Conservation (phyloP, 37 sponge, comb jelly and placozoan species). For the Halichondria panicea region DNA sequence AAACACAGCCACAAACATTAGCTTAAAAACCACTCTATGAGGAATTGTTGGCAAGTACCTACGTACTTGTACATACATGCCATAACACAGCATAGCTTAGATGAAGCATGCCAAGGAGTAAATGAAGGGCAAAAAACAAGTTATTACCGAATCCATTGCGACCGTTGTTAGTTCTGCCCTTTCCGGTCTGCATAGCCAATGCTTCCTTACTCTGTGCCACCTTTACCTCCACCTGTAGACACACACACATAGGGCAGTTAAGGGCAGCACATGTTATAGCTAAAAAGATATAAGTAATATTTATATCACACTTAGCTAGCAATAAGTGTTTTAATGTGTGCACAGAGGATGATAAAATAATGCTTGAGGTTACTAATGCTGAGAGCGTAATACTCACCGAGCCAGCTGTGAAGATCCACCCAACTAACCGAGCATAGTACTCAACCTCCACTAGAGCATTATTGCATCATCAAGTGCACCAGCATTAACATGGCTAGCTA, state of each 20-base stretch:
- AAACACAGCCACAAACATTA: no score
- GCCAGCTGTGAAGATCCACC: no score
- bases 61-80: neutral
- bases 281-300: neutral
- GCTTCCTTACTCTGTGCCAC: slow-evolving; percentile 90
- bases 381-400: no score
- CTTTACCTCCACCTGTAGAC: slow-evolving; percentile 83
- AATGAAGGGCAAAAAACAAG: neutral
- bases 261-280: neutral
- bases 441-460: no score
- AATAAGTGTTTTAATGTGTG: no score
- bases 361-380: no score
- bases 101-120: neutral
- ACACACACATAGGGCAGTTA: neutral
- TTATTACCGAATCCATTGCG: slow-evolving; percentile 20
- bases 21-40: no score
- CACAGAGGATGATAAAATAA: no score
- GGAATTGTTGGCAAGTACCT: no score
- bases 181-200: slow-evolving; percentile 51
- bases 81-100: neutral
- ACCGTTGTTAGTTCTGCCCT: neutral
- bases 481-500: no score
- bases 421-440: no score
- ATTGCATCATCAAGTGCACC: no score
- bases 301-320: neutral